Evolutionary conservation across 2,797 vertebrate genomes (phyloP).

Genomic region (Muscicapa comitata): DNA sequence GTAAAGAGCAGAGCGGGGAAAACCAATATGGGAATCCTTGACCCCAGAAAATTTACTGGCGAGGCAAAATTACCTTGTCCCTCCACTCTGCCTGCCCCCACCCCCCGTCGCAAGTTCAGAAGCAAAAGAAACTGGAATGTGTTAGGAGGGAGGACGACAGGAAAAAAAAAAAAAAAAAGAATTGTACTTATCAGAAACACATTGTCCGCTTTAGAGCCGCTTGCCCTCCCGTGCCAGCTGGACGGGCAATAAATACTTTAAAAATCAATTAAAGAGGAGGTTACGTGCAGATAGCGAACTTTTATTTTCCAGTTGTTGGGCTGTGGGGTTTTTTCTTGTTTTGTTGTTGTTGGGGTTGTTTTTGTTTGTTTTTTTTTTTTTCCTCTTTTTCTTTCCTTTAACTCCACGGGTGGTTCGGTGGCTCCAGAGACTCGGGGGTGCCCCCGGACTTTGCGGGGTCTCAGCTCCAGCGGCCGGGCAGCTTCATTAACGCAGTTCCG

Average conservation of each 20-base stretch:
- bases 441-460: neutral
- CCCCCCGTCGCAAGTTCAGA: conserved; percentile 55
- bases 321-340: neutral
- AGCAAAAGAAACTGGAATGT: conserved; percentile 69
- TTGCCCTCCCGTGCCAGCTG: conserved; percentile 37
- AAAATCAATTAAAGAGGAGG: neutral
- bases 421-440: neutral
- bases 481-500: neutral
- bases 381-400: rapidly evolving
- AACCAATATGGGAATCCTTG: neutral
- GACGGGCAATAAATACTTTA: neutral
- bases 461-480: neutral
- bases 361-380: no score
- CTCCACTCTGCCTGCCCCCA: neutral
- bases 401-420: neutral
- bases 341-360: neutral
- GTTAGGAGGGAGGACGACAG: conserved; percentile 61
- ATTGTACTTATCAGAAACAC: conserved; percentile 72
- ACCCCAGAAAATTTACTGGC: conserved; percentile 3
- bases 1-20: neutral
- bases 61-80: conserved; percentile 23
- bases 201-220: conserved; percentile 53
- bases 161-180: conserved; percentile 52
- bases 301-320: neutral
- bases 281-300: neutral